Base-by-base conservation (phyloP, 2,797 vertebrate genomes). In the Paguma larvata region DNA sequence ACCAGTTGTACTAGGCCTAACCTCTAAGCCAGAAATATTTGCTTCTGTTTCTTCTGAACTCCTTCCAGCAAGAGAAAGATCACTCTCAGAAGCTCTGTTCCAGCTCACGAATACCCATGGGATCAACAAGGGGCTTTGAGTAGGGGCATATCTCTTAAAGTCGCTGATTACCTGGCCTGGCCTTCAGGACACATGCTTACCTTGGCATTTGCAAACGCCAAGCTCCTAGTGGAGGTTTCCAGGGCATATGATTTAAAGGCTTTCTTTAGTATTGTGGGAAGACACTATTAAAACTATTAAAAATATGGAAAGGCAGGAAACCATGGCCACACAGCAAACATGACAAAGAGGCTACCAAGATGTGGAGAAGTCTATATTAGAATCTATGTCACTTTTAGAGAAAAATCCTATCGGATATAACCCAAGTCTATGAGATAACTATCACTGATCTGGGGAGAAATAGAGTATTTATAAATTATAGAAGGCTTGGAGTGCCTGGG, bases 21-120 rank as follows among this genome's bases (percentile, higher is more conserved):
- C 34, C 41, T 91, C 56, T 67, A 30, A 91, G 67, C 48, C 48
- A 85, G 78, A 95, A 86, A 85, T 75, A 68, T 56, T 77, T 83
- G 32, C 86, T 83, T 77, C 68, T 87, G 46, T 56, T 90, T 56
- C 62, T 95, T 83, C 62, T 78, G 38, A 97, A 90, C 12, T 53
- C 41, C 44, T 72, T 63, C 62, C 21, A 83, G 70, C 87, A 59
- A 87, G 25, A 65, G 38, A 59, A 83, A 93, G 87, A 23, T 41
- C 53, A 67, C 16, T 38, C 41, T 34, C 72, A 80, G 62, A 86
- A 83, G 19, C 23, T 65, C 38, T 72, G 25, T 51, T 62, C 5
- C 48, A 95, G n/a, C 62, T 95, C 34, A 65, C 44, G 34, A 78
- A 78, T 25, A 44, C 11, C 70, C 68, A 11, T 19, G 18, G 62